Percentiles rank a stretch among this genome's conserved stretches.
phyloP scores from a whole-genome alignment of 2,113 vertebrate genomes.

The Cyanistes caeruleus region DNA sequence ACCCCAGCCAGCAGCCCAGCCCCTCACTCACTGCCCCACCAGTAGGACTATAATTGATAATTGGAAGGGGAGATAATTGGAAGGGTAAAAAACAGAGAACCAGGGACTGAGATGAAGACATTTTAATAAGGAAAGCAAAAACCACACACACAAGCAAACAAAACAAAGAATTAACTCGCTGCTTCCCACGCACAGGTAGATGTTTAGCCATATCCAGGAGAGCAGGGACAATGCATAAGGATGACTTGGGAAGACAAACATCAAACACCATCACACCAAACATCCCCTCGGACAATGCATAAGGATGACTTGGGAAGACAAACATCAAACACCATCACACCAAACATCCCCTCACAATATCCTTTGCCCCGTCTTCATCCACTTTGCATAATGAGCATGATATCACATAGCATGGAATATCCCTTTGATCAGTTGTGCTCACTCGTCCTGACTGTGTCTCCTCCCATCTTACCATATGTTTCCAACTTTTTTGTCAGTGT shows the following conservation, averaged over 20 bases:
- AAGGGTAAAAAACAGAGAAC: not conserved
- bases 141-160: not conserved
- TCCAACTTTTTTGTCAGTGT: no score
- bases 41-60: no score
- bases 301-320: not conserved
- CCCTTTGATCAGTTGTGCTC: not conserved
- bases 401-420: not conserved
- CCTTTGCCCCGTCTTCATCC: not conserved
- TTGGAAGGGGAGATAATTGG: not conserved
- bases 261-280: not conserved
- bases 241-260: not conserved
- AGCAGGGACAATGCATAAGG: not conserved
- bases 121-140: not conserved
- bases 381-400: not conserved
- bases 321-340: not conserved
- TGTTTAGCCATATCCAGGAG: not conserved
- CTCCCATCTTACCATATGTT: not conserved
- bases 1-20: not conserved
- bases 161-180: not conserved
- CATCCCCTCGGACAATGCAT: accelerated
- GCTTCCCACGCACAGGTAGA: not conserved
- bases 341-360: not conserved
- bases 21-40: not conserved
- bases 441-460: not conserved
- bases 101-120: not conserved